These are phyloP conservation scores for Thera britannica DNA, from an alignment of 2,888 invertebrate genomes.

Conservation along the genomic window DNA sequence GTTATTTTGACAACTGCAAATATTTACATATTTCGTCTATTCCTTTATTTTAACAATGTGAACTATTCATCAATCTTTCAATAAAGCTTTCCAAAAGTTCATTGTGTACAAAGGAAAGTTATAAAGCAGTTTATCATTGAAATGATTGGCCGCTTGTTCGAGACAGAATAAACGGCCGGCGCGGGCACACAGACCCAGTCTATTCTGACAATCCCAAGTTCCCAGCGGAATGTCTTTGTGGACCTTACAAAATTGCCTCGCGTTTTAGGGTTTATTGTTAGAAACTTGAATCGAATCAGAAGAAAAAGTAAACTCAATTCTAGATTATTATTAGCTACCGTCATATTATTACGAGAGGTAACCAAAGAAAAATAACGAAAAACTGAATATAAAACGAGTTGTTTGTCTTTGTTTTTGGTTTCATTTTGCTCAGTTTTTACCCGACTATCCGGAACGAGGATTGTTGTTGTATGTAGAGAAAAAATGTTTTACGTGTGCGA, in stretches of 20 bases:
- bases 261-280: constrained; percentile 51
- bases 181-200: constrained; percentile 7
- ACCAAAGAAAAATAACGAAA: neutral
- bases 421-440: no score
- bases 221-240: constrained; percentile 54
- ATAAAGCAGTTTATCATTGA: constrained; percentile 48
- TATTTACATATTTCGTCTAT: neutral
- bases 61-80: constrained; percentile 18
- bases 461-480: no score
- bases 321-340: neutral
- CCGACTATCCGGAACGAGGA: no score
- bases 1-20: neutral
- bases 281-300: constrained; percentile 49
- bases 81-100: constrained; percentile 37
- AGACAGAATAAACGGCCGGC: constrained; percentile 37
- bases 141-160: constrained; percentile 47
- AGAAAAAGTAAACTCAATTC: constrained; percentile 3
- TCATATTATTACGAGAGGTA: neutral
- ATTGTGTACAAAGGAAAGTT: constrained; percentile 52
- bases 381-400: neutral
- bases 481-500: no score
- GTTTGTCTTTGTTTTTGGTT: no score
- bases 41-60: constrained; percentile 1
- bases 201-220: constrained; percentile 36
- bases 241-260: constrained; percentile 49